Evolutionary conservation across 2,113 vertebrate species (phyloP).

Genomic region (Lipotes vexillifer): DNA sequence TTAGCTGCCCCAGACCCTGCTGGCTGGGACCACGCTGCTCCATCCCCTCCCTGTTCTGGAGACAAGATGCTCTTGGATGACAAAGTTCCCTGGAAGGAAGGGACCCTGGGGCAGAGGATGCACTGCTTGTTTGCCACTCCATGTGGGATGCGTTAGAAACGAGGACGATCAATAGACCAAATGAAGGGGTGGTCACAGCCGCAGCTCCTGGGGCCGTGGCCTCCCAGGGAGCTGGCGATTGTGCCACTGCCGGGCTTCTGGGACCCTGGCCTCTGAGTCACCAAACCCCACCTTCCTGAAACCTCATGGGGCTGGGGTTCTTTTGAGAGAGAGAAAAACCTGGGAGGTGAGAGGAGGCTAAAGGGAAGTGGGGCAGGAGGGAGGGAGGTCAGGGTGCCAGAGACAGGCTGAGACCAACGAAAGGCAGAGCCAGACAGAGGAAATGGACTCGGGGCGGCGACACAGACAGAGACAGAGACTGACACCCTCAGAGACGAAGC

Average conservation of each 20-base stretch:
- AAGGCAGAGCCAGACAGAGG: background rate
- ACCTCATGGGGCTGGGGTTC: background rate
- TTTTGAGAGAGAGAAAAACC: background rate
- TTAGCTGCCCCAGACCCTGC: background rate
- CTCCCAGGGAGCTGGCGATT: accelerated
- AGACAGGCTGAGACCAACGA: too few species aligned
- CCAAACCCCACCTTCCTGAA: background rate
- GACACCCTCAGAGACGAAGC: background rate
- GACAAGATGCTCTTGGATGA: background rate
- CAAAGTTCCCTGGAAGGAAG: background rate
- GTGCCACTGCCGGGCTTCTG: background rate
- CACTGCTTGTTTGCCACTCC: too few species aligned
- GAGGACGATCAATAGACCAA: background rate
- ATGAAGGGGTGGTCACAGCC: background rate
- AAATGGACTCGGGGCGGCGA: background rate
- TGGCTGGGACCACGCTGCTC: background rate
- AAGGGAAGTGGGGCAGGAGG: background rate
- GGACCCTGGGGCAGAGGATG: background rate
- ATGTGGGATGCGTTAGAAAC: background rate
- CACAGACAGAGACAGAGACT: background rate
- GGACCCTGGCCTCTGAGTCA: background rate
- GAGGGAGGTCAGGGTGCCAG: background rate
- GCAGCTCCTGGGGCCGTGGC: background rate
- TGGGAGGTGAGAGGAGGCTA: background rate
- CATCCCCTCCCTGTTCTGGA: background rate